A percentile compares a stretch with the other conserved stretches of the same genome.
phyloP scores from a whole-genome alignment of 1,140 invertebrate species.

The Rhopalosiphum padi region DNA sequence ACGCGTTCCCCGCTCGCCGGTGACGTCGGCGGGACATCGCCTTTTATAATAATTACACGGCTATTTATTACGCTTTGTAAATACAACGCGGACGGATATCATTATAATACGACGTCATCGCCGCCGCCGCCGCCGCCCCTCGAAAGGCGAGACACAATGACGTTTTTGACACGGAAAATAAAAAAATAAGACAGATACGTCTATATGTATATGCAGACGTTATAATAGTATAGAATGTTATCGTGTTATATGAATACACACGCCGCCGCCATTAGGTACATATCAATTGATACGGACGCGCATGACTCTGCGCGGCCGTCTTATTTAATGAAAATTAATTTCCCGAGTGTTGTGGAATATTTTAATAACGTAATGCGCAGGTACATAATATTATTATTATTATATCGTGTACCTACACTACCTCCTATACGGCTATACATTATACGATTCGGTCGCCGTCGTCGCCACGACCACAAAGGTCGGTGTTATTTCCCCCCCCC shows the following conservation, averaged over 20 bases:
- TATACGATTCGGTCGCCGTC: neutral
- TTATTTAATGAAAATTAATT: conserved; percentile 48
- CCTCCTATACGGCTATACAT: too few species aligned
- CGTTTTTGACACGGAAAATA: conserved; percentile 46
- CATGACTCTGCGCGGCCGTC: too few species aligned
- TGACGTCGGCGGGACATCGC: conserved; percentile 16
- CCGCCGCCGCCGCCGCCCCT: neutral
- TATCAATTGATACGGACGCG: neutral
- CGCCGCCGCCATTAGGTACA: neutral
- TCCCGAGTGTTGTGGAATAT: neutral
- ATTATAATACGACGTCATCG: conserved; percentile 48
- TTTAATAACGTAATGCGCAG: neutral
- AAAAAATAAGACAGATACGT: conserved; percentile 15
- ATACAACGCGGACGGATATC: conserved; percentile 54
- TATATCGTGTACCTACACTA: neutral
- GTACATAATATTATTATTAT: neutral
- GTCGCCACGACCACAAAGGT: neutral
- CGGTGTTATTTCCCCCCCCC: neutral
- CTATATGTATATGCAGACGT: neutral
- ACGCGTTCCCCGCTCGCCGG: neutral
- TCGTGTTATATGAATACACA: neutral
- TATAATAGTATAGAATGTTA: neutral
- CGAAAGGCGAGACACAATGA: conserved; percentile 34
- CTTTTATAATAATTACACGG: conserved; percentile 58
- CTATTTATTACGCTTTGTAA: conserved; percentile 58